Percentiles rank a stretch among this genome's conserved stretches.
These are phyloP conservation scores for Dendrolimus kikuchii DNA, from an alignment of 1,140 invertebrate genomes.

Conservation along the genomic window DNA sequence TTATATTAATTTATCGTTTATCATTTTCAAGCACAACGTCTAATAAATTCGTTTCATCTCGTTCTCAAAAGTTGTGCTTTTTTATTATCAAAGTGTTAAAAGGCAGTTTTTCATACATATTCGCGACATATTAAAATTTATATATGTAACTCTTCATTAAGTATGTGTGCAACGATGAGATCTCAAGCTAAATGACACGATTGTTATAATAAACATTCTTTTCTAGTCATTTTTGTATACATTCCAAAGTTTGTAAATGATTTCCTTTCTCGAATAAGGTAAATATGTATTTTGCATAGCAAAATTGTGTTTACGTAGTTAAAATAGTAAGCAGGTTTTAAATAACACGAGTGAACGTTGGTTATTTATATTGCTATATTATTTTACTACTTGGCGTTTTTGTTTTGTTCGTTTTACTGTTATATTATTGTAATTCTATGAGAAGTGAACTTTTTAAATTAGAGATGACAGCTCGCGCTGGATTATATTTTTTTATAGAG, in stretches of 20 bases:
- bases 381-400: constrained; percentile 34
- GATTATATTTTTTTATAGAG: constrained; percentile 69
- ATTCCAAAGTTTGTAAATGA: constrained; percentile 61
- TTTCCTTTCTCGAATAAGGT: constrained; percentile 35
- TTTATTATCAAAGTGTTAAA: too few relatives aligned
- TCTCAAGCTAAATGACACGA: constrained; percentile 35
- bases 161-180: constrained; percentile 31
- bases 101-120: too few relatives aligned
- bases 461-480: constrained; percentile 62
- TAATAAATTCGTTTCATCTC: constrained; percentile 4
- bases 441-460: constrained; percentile 53
- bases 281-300: constrained; percentile 65
- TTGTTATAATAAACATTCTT: constrained; percentile 37
- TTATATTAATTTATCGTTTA: constrained; percentile 20
- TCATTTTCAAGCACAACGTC: constrained; percentile 23
- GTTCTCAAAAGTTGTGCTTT: too few relatives aligned
- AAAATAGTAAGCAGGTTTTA: constrained; percentile 29
- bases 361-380: constrained; percentile 37
- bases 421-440: constrained; percentile 58
- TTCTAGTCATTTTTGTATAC: constrained; percentile 66
- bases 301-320: constrained; percentile 62
- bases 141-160: constrained; percentile 24
- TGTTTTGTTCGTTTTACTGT: constrained; percentile 46
- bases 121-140: constrained; percentile 18
- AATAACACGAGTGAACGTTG: constrained; percentile 32